These are phyloP conservation scores for Botrylloides violaceus DNA, from an alignment of 23 tunicate genomes.

Conservation along the genomic window DNA sequence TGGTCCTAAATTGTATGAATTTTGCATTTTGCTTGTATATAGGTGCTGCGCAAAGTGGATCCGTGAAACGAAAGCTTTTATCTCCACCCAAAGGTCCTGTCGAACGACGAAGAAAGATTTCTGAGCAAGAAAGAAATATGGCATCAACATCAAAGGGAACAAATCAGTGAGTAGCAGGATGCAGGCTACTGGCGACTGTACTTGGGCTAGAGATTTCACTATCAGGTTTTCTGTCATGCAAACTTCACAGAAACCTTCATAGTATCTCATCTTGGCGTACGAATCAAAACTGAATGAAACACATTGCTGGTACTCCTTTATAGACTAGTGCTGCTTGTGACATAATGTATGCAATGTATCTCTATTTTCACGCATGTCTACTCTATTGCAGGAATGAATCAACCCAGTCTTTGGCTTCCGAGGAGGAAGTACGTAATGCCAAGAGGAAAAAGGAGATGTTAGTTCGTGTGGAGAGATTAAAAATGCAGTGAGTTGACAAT, in stretches of 20 bases:
- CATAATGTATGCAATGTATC: too few relatives aligned
- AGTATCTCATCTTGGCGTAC: too few relatives aligned
- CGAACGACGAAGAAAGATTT: background rate
- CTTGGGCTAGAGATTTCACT: too few relatives aligned
- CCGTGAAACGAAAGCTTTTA: slow-evolving; percentile 9
- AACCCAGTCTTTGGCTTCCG: slow-evolving; percentile 22
- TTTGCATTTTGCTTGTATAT: too few relatives aligned
- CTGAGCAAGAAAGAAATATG: slow-evolving; percentile 7
- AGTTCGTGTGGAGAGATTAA: slow-evolving; percentile 63
- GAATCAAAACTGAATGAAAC: too few relatives aligned
- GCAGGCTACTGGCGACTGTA: background rate
- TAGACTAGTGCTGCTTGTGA: too few relatives aligned
- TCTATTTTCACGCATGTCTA: too few relatives aligned
- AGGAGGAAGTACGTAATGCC: slow-evolving; percentile 56
- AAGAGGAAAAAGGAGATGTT: slow-evolving; percentile 51
- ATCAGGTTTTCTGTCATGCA: too few relatives aligned
- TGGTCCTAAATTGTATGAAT: too few relatives aligned
- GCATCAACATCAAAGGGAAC: slow-evolving; percentile 16
- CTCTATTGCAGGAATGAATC: slow-evolving; percentile 31
- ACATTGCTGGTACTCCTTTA: too few relatives aligned
- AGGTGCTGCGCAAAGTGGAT: background rate
- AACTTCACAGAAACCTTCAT: too few relatives aligned
- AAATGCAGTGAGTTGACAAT: slow-evolving; percentile 90
- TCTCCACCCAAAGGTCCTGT: slow-evolving; percentile 12
- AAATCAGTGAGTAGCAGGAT: background rate